Evolutionary conservation across 2,113 vertebrate species (phyloP).

Genomic region (Prietella phreatophila): DNA sequence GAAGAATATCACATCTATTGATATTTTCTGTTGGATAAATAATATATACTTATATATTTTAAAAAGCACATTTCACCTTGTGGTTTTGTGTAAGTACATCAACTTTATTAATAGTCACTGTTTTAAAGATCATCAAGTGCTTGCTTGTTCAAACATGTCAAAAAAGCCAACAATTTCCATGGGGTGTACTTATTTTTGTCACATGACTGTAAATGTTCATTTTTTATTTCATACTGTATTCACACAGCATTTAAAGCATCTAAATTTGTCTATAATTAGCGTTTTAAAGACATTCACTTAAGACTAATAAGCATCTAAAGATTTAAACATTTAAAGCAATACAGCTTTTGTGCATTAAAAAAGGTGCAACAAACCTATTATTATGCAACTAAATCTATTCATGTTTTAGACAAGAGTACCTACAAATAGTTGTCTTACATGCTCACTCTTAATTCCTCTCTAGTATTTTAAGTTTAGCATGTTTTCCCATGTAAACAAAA

Average conservation of each 20-base stretch:
- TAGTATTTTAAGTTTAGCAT: conserved; percentile 18
- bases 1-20: no score
- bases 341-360: neutral
- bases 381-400: neutral
- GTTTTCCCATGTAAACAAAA: neutral
- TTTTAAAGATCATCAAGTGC: no score
- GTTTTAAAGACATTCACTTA: neutral
- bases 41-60: no score
- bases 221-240: neutral
- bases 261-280: neutral
- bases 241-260: neutral
- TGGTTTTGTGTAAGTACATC: no score
- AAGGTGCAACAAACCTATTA: neutral
- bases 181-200: no score
- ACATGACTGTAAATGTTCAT: neutral
- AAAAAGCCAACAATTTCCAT: no score
- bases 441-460: neutral
- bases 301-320: neutral
- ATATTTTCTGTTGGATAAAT: no score
- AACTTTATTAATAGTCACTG: no score
- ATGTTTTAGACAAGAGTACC: neutral
- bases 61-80: no score
- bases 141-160: no score
- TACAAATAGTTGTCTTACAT: neutral
- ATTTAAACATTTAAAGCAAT: neutral